These are phyloP conservation scores for Exephanes ischioxanthus DNA, from an alignment of 2,888 invertebrate species.

Conservation along the genomic window DNA sequence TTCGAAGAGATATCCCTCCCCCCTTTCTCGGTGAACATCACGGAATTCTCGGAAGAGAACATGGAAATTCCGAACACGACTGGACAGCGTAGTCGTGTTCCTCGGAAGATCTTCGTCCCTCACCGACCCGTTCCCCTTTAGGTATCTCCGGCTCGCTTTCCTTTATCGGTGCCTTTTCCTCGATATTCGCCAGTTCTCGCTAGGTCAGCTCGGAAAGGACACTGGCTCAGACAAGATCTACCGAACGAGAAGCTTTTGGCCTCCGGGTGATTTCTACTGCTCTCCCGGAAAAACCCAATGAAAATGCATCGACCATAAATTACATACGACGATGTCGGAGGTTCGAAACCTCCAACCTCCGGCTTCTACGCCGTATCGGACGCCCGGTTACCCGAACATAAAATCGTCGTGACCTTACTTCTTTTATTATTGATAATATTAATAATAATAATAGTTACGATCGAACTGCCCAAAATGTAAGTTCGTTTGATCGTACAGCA, in stretches of 20 bases:
- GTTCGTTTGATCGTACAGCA: too few relatives aligned
- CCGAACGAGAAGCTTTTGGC: slow-evolving; percentile 30
- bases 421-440: not conserved
- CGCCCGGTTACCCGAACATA: slow-evolving; percentile 64
- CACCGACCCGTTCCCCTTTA: not conserved
- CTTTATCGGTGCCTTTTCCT: slow-evolving; percentile 60
- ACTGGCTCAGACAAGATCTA: slow-evolving; percentile 34
- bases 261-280: slow-evolving; percentile 35
- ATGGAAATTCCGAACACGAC: slow-evolving; percentile 68
- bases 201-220: slow-evolving; percentile 26
- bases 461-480: too few relatives aligned
- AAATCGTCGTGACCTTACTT: slow-evolving; percentile 77
- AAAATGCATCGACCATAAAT: slow-evolving; percentile 71
- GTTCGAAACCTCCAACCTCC: slow-evolving; percentile 42
- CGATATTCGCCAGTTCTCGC: slow-evolving; percentile 58
- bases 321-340: not conserved
- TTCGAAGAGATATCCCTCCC: not conserved
- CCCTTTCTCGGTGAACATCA: not conserved
- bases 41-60: slow-evolving; percentile 44
- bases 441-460: too few relatives aligned
- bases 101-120: slow-evolving; percentile 54
- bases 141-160: slow-evolving; percentile 48
- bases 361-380: slow-evolving; percentile 28
- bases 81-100: slow-evolving; percentile 55
- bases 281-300: slow-evolving; percentile 67